Percentiles rank a stretch among this genome's conserved stretches.
Evolutionary conservation across 1,140 invertebrate genomes (phyloP).

Genomic region (Pteromalus puparum): DNA sequence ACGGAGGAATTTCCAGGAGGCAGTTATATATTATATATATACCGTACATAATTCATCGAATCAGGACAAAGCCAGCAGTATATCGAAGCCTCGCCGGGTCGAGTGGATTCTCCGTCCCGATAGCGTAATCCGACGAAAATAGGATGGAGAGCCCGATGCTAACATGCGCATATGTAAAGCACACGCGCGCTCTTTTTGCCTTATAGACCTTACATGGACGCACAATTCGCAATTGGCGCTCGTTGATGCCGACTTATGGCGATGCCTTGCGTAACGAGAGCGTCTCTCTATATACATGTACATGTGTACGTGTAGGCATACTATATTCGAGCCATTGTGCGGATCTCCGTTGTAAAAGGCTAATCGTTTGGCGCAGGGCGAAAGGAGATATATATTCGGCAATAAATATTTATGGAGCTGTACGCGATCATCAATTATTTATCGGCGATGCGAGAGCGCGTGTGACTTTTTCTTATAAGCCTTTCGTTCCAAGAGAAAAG

Average conservation of each 20-base stretch:
- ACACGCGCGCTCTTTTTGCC: neutral
- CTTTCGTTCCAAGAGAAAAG: too few relatives aligned
- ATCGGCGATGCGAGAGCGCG: neutral
- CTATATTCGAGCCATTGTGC: too few relatives aligned
- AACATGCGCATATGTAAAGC: conserved; percentile 23
- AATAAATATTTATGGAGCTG: conserved; percentile 15
- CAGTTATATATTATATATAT: too few relatives aligned
- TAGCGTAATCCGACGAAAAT: conserved; percentile 34
- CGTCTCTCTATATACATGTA: neutral
- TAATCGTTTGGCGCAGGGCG: neutral
- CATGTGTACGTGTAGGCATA: too few relatives aligned
- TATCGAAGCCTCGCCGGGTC: too few relatives aligned
- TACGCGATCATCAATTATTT: neutral
- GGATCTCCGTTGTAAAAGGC: neutral
- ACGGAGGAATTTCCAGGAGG: too few relatives aligned
- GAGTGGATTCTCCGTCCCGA: neutral
- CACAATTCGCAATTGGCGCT: conserved; percentile 17
- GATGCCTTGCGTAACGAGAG: conserved; percentile 19
- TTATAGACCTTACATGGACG: conserved; percentile 37
- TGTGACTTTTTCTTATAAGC: too few relatives aligned
- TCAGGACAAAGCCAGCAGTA: too few relatives aligned
- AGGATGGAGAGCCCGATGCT: neutral
- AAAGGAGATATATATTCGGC: neutral
- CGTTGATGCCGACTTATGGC: neutral
- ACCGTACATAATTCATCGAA: too few relatives aligned